A percentile compares a stretch with the other conserved stretches of the same genome.
phyloP scores from a whole-genome alignment of 2,113 vertebrate species.

The Mobula birostris region DNA sequence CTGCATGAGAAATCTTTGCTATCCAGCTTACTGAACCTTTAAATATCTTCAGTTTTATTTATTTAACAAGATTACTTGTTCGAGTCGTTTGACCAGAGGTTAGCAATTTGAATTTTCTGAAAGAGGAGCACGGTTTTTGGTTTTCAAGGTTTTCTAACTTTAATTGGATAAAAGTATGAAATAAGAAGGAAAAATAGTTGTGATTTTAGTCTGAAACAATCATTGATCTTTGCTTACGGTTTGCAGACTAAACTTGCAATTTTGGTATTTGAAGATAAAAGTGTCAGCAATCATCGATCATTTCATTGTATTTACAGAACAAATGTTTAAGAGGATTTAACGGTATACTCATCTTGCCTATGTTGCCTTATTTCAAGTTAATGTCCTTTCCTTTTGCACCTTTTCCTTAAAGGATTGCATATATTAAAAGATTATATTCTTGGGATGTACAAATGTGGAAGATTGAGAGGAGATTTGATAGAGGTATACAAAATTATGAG shows the following conservation, averaged over 20 bases:
- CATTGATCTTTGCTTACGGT: too few relatives aligned
- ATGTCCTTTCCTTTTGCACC: neutral
- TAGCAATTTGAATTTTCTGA: neutral
- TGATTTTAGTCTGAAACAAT: neutral
- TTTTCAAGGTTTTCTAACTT: neutral
- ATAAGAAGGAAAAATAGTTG: neutral
- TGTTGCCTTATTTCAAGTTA: neutral
- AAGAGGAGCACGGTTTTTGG: neutral
- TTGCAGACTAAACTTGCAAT: neutral
- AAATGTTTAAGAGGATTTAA: neutral
- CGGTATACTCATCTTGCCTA: too few relatives aligned
- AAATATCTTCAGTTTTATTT: slow-evolving; percentile 34
- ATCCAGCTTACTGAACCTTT: slow-evolving; percentile 16
- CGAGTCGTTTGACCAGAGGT: slow-evolving; percentile 11
- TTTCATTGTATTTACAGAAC: neutral
- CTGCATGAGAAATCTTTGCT: slow-evolving; percentile 29
- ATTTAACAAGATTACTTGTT: slow-evolving; percentile 33
- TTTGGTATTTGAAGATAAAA: neutral
- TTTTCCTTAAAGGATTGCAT: neutral
- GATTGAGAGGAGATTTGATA: too few relatives aligned
- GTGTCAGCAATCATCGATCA: too few relatives aligned
- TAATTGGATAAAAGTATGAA: neutral
- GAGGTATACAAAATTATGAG: too few relatives aligned
- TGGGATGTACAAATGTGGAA: too few relatives aligned
- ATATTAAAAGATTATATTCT: neutral